These are phyloP conservation scores for Brachionus rubens DNA, from an alignment of 1,140 invertebrate species.

Conservation along the genomic window DNA sequence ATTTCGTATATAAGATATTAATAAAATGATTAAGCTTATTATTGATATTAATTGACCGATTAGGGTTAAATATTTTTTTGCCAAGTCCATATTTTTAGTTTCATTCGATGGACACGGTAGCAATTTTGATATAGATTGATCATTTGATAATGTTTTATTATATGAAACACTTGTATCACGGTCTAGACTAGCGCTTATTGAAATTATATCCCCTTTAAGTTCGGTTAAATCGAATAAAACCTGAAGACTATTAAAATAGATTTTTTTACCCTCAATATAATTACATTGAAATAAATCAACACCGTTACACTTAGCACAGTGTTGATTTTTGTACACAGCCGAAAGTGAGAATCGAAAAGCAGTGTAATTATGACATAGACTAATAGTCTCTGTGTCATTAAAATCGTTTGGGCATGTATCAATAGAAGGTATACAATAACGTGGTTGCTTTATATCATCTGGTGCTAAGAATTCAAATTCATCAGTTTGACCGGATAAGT, in stretches of 20 bases:
- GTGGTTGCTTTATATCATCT: no score
- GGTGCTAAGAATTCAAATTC: no score
- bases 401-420: no score
- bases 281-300: background rate
- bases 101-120: background rate
- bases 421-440: no score
- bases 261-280: background rate
- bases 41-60: conserved; percentile 22
- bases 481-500: no score
- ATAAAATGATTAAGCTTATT: background rate
- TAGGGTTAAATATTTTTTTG: conserved; percentile 1
- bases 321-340: no score
- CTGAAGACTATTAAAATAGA: background rate
- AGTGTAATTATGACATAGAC: no score
- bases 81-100: background rate
- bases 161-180: background rate
- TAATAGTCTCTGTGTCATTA: no score
- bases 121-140: background rate
- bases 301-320: background rate
- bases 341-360: no score
- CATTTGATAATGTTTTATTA: background rate
- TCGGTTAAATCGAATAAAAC: background rate
- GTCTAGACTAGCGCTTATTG: no score
- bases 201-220: background rate
- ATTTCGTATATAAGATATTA: background rate